Percentiles rank a stretch among this genome's conserved stretches.
These are phyloP conservation scores for Siniperca chuatsi DNA, from an alignment of 2,113 vertebrate species.

Conservation along the genomic window DNA sequence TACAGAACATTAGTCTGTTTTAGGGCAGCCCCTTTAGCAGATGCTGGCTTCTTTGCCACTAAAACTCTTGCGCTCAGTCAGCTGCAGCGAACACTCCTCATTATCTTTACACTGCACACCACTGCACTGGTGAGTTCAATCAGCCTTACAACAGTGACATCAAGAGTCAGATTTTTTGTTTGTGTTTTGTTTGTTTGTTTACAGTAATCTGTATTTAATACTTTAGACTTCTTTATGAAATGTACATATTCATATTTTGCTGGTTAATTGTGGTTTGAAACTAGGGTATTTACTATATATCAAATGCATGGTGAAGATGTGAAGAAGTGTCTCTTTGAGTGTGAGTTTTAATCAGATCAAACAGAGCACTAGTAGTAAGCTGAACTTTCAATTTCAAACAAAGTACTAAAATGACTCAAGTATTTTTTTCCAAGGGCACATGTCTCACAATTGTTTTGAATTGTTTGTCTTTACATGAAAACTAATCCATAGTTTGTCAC, in stretches of 20 bases:
- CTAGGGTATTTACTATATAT: neutral
- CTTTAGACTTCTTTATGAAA: neutral
- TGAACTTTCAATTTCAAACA: neutral
- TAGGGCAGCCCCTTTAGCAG: conserved; percentile 5
- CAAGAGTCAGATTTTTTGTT: neutral
- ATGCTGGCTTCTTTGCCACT: neutral
- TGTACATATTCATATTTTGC: neutral
- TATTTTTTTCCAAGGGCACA: neutral
- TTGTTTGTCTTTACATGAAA: neutral
- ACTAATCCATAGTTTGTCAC: neutral
- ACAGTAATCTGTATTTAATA: neutral
- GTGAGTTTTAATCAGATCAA: neutral
- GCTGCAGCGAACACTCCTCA: neutral
- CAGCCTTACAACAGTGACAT: neutral
- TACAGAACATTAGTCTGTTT: neutral
- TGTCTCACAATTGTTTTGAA: neutral
- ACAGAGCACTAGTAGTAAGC: neutral
- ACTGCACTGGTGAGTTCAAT: conserved; percentile 19
- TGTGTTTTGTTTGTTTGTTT: neutral
- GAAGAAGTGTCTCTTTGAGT: neutral
- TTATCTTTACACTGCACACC: neutral
- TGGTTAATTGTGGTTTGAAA: neutral
- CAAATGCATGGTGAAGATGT: neutral
- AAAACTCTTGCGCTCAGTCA: neutral
- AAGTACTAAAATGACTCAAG: neutral